Conservation (phyloP, 2,797 vertebrate genomes). For the Gadopsis bispinosus region DNA sequence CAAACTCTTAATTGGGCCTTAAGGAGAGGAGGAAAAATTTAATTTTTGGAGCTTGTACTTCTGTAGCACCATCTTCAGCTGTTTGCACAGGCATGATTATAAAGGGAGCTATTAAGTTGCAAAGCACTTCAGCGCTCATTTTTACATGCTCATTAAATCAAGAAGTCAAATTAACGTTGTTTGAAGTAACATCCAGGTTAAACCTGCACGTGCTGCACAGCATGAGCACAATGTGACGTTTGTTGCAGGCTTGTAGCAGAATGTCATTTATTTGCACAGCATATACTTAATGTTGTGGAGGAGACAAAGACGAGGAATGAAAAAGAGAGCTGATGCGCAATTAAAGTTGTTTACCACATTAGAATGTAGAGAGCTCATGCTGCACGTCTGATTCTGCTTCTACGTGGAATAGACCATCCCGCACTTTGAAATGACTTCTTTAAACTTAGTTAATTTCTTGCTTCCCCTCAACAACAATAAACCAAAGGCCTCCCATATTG, state of each 20-base stretch:
- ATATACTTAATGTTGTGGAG: constrained; percentile 19
- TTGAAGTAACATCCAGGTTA: constrained; percentile 34
- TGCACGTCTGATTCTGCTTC: constrained; percentile 19
- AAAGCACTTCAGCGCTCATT: constrained; percentile 7
- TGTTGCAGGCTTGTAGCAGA: not conserved
- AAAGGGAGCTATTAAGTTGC: constrained; percentile 41
- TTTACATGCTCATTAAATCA: constrained; percentile 36
- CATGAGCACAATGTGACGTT: constrained; percentile 4
- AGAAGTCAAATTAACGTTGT: constrained; percentile 35
- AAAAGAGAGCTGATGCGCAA: constrained; percentile 36
- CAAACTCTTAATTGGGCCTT: constrained; percentile 67
- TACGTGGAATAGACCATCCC: constrained; percentile 29
- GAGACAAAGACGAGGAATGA: constrained; percentile 25
- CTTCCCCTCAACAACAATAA: constrained; percentile 25
- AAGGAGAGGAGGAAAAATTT: constrained; percentile 51
- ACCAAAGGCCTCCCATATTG: not conserved
- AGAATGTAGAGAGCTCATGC: constrained; percentile 30
- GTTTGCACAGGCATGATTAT: constrained; percentile 36
- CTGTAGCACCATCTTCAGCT: constrained; percentile 21
- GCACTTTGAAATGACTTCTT: constrained; percentile 36
- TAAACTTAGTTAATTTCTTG: constrained; percentile 34
- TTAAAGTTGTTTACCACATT: constrained; percentile 56
- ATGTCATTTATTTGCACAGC: constrained; percentile 17
- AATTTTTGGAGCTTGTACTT: constrained; percentile 5
- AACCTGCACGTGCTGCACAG: not conserved